Conservation (phyloP, 2,888 invertebrate genomes). For the Invenusta paracnida region DNA sequence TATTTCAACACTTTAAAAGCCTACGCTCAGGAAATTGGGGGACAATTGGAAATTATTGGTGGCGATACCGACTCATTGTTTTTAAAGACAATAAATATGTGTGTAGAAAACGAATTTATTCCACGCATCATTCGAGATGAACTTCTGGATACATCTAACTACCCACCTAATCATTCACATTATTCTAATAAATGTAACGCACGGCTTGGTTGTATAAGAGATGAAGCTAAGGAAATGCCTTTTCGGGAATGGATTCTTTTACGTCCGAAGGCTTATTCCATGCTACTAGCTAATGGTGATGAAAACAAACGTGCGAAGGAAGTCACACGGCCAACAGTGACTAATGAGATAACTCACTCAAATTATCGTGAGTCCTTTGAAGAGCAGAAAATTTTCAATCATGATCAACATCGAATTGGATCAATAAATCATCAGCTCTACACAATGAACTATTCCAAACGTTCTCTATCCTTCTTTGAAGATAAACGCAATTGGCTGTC, state of each 20-base stretch:
- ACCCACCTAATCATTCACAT: neutral
- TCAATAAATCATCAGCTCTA: neutral
- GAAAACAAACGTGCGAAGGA: neutral
- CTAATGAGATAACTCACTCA: neutral
- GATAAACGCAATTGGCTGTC: neutral
- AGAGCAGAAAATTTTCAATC: neutral
- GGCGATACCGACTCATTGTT: neutral
- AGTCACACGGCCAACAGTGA: neutral
- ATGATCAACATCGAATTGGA: neutral
- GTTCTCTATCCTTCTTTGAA: neutral
- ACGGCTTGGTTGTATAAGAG: neutral
- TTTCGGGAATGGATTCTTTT: neutral
- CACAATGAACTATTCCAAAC: neutral
- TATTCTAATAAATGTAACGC: neutral
- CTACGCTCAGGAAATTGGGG: neutral
- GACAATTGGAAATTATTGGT: neutral
- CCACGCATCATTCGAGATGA: neutral
- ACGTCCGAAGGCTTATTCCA: neutral
- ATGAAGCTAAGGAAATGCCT: neutral
- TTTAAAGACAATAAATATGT: neutral
- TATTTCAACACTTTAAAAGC: neutral
- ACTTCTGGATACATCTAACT: conserved; percentile 3
- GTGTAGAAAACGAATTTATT: neutral
- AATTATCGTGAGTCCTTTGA: neutral
- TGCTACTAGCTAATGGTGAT: neutral